Evolutionary conservation across 2,797 vertebrate species (phyloP).

Genomic region (Ctenosaura bakeri): DNA sequence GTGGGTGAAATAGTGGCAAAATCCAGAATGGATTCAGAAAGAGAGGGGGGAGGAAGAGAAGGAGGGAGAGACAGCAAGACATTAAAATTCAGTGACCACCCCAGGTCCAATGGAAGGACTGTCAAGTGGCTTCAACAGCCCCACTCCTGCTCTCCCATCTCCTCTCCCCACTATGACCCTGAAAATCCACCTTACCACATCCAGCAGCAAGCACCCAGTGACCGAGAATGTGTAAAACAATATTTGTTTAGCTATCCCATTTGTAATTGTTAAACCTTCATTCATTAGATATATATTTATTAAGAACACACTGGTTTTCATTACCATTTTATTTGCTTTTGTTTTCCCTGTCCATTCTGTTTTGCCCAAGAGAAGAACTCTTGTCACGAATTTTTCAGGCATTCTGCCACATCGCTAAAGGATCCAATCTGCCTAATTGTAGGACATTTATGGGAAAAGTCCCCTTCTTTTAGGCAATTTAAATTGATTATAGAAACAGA

Average conservation of each 20-base stretch:
- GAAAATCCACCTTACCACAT: not conserved
- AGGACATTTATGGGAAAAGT: too few relatives aligned
- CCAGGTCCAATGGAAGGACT: not conserved
- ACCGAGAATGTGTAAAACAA: not conserved
- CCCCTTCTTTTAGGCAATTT: not conserved
- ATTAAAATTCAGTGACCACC: too few relatives aligned
- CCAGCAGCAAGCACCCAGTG: not conserved
- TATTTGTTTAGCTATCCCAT: not conserved
- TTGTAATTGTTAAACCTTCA: not conserved
- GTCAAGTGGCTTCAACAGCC: not conserved
- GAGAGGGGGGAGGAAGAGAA: too few relatives aligned
- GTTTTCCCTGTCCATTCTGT: not conserved
- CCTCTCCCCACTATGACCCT: not conserved
- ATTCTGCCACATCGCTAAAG: not conserved
- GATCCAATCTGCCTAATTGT: not conserved
- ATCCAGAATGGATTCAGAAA: too few relatives aligned
- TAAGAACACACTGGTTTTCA: not conserved
- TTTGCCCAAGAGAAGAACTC: too few relatives aligned
- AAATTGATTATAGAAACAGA: not conserved
- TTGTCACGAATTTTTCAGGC: not conserved
- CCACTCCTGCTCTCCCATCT: not conserved
- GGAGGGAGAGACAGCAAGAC: too few relatives aligned
- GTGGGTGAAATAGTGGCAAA: too few relatives aligned
- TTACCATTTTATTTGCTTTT: not conserved
- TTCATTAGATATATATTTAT: not conserved